Base-by-base conservation (phyloP, 2,797 vertebrate species). In the Mormyrus proboscirostris region DNA sequence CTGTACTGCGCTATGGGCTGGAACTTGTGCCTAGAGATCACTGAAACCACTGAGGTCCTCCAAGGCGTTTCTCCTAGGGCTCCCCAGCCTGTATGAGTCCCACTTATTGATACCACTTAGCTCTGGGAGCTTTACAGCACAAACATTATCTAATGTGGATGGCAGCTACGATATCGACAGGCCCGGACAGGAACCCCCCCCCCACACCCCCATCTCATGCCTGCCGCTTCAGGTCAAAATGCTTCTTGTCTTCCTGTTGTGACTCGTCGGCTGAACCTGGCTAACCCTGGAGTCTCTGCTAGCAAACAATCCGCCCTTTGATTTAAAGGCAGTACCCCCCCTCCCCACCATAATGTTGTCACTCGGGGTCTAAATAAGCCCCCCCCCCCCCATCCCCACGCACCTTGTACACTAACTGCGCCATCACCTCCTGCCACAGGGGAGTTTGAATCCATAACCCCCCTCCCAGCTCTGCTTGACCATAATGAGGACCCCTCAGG, bases 241-340 rank as follows among this genome's bases (percentile, higher is more conserved):
- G 50, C 29, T 7, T 62, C 29, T 89, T 14, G 51, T 59, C 65
- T 88, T 92, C 91, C 88, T 92, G 91, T 90, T 0, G 88, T 79
- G 91, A 91, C 4, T 92, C 89, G 90, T 89, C 50, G 89, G 55
- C 5, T 59, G 53, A 90, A 88, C 84, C 41, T 14, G 47, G 33
- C 8, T 82, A 10, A 90, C 89, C 88, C 55, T 82, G 90, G 88
- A 89, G 79, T 41, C 83, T 50, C 44, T 92, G 82, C 12, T 76
- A 69, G 87, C 91, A 86, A 79, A 83, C 84, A 86, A 62, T 49
- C 83, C 84, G 2, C 65, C 88, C 83, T 25, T 90, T 91, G 88
- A 38, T 91, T 44, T 57, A 88, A 92, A 91, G 89, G 59, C 41
- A 16, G 12, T 44, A 3, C 14, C 12, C 16, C 10, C 9, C 22